phyloP scores from a whole-genome alignment of 35 echinoderm and acorn worm genomes.

The Lytechinus pictus region DNA sequence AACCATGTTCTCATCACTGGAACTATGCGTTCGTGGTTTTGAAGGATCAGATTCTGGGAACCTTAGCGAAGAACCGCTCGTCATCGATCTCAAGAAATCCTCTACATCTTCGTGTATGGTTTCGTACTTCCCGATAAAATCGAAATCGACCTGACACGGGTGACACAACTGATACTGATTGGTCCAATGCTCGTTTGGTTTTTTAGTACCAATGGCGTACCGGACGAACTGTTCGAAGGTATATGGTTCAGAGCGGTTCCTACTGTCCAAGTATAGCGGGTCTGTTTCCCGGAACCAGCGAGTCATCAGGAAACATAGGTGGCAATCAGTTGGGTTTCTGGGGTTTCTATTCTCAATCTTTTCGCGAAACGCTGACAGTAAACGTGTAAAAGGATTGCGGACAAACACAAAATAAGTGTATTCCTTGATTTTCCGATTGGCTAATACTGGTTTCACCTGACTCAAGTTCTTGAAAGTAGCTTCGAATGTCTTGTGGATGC shows the following conservation, averaged over 20 bases:
- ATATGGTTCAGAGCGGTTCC: background rate
- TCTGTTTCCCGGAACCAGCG: background rate
- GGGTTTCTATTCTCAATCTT: background rate
- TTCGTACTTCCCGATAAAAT: constrained; percentile 44
- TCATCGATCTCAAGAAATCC: background rate
- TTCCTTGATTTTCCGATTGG: background rate
- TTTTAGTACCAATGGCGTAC: background rate
- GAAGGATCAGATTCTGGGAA: background rate
- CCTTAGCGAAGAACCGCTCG: constrained; percentile 1
- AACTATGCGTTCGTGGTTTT: background rate
- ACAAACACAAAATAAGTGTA: constrained; percentile 8
- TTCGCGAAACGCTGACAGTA: constrained; percentile 24
- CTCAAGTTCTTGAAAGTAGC: background rate
- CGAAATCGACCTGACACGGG: background rate
- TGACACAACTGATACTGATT: constrained; percentile 9
- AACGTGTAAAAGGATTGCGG: constrained; percentile 16
- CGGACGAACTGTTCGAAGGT: background rate
- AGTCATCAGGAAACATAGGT: background rate
- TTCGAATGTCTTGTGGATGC: background rate
- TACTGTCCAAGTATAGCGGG: background rate
- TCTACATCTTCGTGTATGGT: constrained; percentile 15
- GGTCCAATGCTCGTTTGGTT: background rate
- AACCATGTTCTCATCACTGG: background rate
- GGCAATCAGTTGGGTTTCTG: background rate
- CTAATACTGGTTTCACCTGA: background rate